phyloP scores from a whole-genome alignment of 2,113 vertebrate species.

The Bubo bubo region DNA sequence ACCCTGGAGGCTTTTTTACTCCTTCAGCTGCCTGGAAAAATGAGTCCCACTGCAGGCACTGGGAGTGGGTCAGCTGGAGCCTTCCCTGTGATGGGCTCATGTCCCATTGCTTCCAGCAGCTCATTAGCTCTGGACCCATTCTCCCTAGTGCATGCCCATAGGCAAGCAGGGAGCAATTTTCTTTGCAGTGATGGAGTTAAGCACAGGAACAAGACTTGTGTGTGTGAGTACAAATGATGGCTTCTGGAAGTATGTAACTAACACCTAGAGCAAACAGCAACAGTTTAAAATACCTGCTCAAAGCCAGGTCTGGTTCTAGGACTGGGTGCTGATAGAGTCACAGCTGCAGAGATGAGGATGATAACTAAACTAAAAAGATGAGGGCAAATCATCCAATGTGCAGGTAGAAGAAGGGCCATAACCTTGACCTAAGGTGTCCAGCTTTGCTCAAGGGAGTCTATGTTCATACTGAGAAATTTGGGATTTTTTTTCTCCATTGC shows the following conservation, averaged over 20 bases:
- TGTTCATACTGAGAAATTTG: neutral
- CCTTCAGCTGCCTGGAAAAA: neutral
- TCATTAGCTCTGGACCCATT: neutral
- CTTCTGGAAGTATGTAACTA: neutral
- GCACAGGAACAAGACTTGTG: neutral
- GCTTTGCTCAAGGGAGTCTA: neutral
- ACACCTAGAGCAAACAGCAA: neutral
- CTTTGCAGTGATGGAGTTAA: neutral
- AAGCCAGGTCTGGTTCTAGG: neutral
- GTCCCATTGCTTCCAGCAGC: neutral
- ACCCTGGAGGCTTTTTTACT: neutral
- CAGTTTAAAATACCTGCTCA: neutral
- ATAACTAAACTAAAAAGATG: neutral
- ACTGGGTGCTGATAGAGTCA: neutral
- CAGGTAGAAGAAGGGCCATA: neutral
- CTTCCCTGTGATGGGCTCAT: neutral
- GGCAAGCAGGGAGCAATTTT: neutral
- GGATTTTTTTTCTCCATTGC: neutral
- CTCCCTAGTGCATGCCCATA: accelerated
- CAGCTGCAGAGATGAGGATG: neutral
- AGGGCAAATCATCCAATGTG: neutral
- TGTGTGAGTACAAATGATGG: neutral
- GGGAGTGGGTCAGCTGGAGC: neutral
- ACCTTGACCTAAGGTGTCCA: neutral
- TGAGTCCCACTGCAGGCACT: neutral